Conservation (phyloP, 1,140 invertebrate genomes). For the Heliconius himera region DNA sequence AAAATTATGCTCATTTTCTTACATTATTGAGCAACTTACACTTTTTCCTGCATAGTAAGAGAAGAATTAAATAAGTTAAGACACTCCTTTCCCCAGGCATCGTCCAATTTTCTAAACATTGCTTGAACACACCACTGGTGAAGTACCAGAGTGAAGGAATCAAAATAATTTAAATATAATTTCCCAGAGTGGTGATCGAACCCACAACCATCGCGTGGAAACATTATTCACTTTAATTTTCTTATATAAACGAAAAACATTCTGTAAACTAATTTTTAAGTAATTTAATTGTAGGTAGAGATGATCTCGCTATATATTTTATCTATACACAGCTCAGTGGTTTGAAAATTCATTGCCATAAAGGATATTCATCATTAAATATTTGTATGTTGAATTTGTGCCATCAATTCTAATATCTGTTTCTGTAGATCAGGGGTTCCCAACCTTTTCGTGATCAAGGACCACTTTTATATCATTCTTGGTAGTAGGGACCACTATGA, state of each 20-base stretch:
- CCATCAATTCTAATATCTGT: not conserved
- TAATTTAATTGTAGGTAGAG: not conserved
- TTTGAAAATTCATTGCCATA: not conserved
- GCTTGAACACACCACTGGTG: too few species aligned
- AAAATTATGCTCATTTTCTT: too few species aligned
- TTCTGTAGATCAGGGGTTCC: too few species aligned
- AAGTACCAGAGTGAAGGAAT: too few species aligned
- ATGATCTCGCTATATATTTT: not conserved
- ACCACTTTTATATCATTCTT: too few species aligned
- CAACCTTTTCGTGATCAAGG: too few species aligned
- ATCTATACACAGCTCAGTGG: slow-evolving; percentile 2
- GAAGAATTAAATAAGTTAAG: not conserved
- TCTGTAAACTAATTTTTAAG: too few species aligned
- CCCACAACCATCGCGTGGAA: not conserved
- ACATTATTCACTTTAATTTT: too few species aligned
- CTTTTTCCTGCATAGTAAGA: not conserved
- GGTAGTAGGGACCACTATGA: too few species aligned
- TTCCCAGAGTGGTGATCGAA: not conserved
- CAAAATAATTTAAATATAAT: not conserved
- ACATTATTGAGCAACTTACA: too few species aligned
- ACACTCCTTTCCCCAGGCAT: not conserved
- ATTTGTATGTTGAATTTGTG: not conserved
- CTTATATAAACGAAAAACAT: too few species aligned
- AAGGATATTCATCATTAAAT: not conserved
- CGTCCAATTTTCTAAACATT: too few species aligned